phyloP scores from a whole-genome alignment of 1,140 invertebrate species.

The Drosophila melanica region DNA sequence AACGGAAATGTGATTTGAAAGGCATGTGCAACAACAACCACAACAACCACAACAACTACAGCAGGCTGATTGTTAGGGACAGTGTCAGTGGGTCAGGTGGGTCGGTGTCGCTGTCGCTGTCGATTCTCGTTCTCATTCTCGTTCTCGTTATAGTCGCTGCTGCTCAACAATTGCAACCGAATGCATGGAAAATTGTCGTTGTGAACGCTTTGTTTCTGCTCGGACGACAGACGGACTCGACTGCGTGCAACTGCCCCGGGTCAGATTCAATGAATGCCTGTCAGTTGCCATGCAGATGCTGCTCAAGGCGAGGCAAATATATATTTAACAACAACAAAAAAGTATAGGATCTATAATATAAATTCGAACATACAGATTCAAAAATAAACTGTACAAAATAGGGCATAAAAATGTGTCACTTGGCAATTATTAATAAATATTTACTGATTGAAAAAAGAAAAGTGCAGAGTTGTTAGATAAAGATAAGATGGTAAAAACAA shows the following conservation, averaged over 20 bases:
- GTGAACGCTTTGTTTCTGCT: slow-evolving; percentile 11
- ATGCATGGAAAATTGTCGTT: slow-evolving; percentile 35
- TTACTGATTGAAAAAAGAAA: too few species aligned
- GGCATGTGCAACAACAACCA: slow-evolving; percentile 5
- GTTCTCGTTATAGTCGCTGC: not conserved
- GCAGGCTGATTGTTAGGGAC: slow-evolving; percentile 24
- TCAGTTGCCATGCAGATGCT: not conserved
- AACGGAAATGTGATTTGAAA: slow-evolving; percentile 65
- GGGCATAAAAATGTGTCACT: not conserved
- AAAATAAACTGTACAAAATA: not conserved
- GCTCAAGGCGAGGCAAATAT: too few species aligned
- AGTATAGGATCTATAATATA: too few species aligned
- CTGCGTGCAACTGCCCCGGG: too few species aligned
- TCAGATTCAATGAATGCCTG: too few species aligned
- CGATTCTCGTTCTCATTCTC: not conserved
- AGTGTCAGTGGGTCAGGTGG: slow-evolving; percentile 57
- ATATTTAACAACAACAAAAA: too few species aligned
- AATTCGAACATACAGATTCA: too few species aligned
- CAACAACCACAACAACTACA: too few species aligned
- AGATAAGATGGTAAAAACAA: too few species aligned
- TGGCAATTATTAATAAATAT: not conserved
- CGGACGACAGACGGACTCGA: not conserved
- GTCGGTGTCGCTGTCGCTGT: slow-evolving; percentile 3
- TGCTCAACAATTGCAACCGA: slow-evolving; percentile 11
- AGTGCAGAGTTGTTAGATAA: not conserved